These are phyloP conservation scores for Myripristis murdjan DNA, from an alignment of 2,797 vertebrate species.

Conservation along the genomic window DNA sequence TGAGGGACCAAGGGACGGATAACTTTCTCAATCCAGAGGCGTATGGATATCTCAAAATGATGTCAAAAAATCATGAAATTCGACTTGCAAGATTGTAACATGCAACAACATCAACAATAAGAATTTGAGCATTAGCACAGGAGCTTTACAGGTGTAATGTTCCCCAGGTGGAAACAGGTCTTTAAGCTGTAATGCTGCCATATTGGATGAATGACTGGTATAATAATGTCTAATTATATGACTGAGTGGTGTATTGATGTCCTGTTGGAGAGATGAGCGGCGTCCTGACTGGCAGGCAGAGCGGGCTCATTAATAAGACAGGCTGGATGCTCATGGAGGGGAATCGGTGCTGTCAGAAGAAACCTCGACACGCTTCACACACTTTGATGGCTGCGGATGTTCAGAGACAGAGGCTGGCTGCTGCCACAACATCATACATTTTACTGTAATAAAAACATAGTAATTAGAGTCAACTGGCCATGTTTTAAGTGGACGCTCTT, in stretches of 20 bases:
- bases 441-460: neutral
- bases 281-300: conserved; percentile 17
- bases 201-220: conserved; percentile 42
- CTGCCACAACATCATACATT: conserved; percentile 16
- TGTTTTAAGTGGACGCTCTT: conserved; percentile 8
- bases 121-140: neutral
- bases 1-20: no score
- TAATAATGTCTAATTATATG: conserved; percentile 44
- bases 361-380: conserved; percentile 34
- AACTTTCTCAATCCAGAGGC: no score
- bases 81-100: no score
- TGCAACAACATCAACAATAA: no score
- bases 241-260: conserved; percentile 17
- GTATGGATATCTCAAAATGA: no score
- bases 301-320: conserved; percentile 31
- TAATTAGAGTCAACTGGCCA: conserved; percentile 1
- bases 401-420: neutral
- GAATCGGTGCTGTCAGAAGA: conserved; percentile 26
- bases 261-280: neutral
- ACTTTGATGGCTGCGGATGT: conserved; percentile 15
- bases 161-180: conserved; percentile 24
- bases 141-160: conserved; percentile 22
- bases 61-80: no score
- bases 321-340: conserved; percentile 34
- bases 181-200: conserved; percentile 21